A percentile compares a stretch with the other conserved stretches of the same genome.
Conservation (phyloP, 1,140 invertebrate species). For the Bombus breviceps region DNA sequence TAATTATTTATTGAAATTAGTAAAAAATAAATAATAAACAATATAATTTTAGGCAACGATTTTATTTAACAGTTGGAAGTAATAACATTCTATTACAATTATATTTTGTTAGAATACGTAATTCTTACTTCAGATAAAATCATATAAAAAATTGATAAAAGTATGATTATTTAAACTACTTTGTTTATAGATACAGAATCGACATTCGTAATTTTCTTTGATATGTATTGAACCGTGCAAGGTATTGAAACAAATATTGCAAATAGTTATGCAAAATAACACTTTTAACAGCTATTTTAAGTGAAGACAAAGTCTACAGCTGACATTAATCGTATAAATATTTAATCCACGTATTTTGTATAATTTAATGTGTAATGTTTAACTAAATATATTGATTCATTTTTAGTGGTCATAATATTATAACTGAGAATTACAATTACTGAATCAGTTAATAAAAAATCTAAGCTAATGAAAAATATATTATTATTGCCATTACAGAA, state of each 20-base stretch:
- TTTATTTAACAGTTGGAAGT: conserved; percentile 30
- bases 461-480: not conserved
- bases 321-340: not conserved
- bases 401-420: not conserved
- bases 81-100: conserved; percentile 18
- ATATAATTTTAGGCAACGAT: not conserved
- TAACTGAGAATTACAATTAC: not conserved
- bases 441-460: not conserved
- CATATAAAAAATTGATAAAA: not conserved
- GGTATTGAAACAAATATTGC: not conserved
- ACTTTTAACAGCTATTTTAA: not conserved
- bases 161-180: not conserved
- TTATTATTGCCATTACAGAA: not conserved
- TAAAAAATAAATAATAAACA: not conserved
- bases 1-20: not conserved
- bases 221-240: not conserved
- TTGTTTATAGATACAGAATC: not conserved
- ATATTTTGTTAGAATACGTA: not conserved
- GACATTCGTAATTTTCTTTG: not conserved
- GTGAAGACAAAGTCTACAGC: not conserved
- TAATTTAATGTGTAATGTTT: not conserved
- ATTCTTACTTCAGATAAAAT: not conserved
- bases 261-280: not conserved
- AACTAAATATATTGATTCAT: not conserved
- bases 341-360: not conserved